Percentiles rank a stretch among this genome's conserved stretches.
Conservation (phyloP, 2,888 invertebrate genomes). For the Eristalis pertinax region DNA sequence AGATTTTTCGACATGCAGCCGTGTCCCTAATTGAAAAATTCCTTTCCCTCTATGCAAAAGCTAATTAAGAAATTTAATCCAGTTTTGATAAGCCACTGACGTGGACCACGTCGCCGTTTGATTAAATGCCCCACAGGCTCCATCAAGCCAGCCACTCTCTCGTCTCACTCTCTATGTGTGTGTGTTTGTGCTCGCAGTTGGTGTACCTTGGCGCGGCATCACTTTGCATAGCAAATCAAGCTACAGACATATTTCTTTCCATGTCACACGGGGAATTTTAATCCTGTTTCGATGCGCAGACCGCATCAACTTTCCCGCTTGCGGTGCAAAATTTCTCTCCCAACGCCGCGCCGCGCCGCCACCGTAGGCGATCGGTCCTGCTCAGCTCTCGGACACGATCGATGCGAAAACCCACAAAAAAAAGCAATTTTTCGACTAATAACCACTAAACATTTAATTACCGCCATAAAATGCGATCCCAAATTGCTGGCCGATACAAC, state of each 20-base stretch:
- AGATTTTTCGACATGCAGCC: conserved; percentile 21
- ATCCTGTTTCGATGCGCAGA: conserved; percentile 23
- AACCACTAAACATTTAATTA: conserved; percentile 37
- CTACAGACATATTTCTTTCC: conserved; percentile 14
- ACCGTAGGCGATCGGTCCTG: not conserved
- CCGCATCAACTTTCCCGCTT: not conserved
- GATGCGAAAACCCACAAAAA: not conserved
- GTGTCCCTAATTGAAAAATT: conserved; percentile 25
- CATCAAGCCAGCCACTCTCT: not conserved
- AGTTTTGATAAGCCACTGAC: conserved; percentile 41
- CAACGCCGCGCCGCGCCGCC: not conserved
- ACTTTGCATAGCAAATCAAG: conserved; percentile 14
- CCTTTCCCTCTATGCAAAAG: conserved; percentile 26
- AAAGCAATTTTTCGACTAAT: conserved; percentile 24
- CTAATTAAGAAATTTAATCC: conserved; percentile 37
- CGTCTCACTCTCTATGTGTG: not conserved
- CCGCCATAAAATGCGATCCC: conserved; percentile 18
- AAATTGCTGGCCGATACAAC: conserved; percentile 27
- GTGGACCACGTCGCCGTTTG: conserved; percentile 14
- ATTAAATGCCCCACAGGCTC: conserved; percentile 14
- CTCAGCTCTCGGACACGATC: not conserved
- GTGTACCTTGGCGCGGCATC: not conserved
- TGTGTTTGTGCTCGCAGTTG: not conserved
- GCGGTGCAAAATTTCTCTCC: not conserved
- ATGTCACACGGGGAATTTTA: conserved; percentile 27